These are phyloP conservation scores for Nephrotoma flavescens DNA, from an alignment of 2,888 invertebrate species.

Conservation along the genomic window DNA sequence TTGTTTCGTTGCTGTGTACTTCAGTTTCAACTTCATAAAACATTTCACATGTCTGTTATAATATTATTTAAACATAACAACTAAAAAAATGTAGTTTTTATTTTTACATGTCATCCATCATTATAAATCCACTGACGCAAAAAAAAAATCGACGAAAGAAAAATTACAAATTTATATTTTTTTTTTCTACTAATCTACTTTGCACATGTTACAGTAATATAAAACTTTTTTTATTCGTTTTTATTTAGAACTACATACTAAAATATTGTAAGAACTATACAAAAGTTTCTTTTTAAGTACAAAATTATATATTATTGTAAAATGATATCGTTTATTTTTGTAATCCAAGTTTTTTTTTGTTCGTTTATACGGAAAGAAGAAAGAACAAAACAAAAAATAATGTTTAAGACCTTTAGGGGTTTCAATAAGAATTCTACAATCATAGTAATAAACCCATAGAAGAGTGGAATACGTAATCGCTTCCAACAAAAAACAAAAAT, in stretches of 20 bases:
- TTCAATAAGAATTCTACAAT: neutral
- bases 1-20: neutral
- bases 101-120: neutral
- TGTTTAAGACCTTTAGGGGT: neutral
- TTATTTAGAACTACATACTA: neutral
- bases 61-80: neutral
- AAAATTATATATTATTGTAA: neutral
- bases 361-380: neutral
- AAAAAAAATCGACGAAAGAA: neutral
- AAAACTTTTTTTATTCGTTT: neutral
- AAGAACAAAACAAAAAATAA: neutral
- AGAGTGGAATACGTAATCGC: neutral
- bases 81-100: neutral
- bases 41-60: neutral
- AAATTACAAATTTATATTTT: neutral
- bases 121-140: neutral
- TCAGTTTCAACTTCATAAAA: neutral
- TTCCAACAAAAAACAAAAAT: neutral
- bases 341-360: neutral
- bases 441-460: neutral
- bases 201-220: neutral
- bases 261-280: neutral
- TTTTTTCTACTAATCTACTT: neutral
- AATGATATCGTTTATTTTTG: neutral
- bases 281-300: neutral